Base-by-base conservation (phyloP, 2,113 vertebrate species). In the Eulemur macaco region DNA sequence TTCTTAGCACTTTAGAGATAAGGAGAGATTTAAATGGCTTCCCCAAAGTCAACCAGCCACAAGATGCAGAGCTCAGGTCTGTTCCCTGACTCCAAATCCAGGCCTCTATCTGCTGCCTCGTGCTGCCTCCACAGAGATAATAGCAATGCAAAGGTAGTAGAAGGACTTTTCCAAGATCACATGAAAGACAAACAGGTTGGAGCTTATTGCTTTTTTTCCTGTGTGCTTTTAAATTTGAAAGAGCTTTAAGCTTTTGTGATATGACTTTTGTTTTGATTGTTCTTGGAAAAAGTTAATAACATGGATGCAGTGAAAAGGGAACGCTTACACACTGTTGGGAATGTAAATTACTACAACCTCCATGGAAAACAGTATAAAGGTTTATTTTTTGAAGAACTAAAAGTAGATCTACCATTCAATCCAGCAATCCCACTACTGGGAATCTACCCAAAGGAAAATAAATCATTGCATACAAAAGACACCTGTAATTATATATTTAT, bases 1-100 rank as follows among this genome's bases (percentile, higher is more conserved):
- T 54, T 86, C n/a, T 54, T 80, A 84, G 52, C 37, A 31, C 39
- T 83, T 93, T 66, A 63, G 74, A 74, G 76, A 93, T 92, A 91
- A 64, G 52, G 85, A 68, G 54, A 66, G 34, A 42, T 29, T 91
- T 83, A 60, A 63, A 37, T 90, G 78, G 34, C 94, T 88, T 92
- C 23, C 20, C 42, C 81, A 93, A 93, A 76, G 56, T 91, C 92
- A 84, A 10, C 12, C 21, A 87, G 45, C 29, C 21, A 60, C 18
- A 21, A 12, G 34, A 86, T 25, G 29, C 39, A 94, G 68, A 78
- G 18, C n/a, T n/a, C 12, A n/a, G 68, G 15, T 29, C 15, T 68
- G 9, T 66, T 47, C 74, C 54, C n/a, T 42, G 63, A 71, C 64
- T 90, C 76, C 64, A 89, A 68, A 90, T 23, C 45, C 39, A 50